Percentiles rank a stretch among this genome's conserved stretches.
These are phyloP conservation scores for Cossypha dichroa DNA, from an alignment of 2,797 vertebrate species.

Conservation along the genomic window DNA sequence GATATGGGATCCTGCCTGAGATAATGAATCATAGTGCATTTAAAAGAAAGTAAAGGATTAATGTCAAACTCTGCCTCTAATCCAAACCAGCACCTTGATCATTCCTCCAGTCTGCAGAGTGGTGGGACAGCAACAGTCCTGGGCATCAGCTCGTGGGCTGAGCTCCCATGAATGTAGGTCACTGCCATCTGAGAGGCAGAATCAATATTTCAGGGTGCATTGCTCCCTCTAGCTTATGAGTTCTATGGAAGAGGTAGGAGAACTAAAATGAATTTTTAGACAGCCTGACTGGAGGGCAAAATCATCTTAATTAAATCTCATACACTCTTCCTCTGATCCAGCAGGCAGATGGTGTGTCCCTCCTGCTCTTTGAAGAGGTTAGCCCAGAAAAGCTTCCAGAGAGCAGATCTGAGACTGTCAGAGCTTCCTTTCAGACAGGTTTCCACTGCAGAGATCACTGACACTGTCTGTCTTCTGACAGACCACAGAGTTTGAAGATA, in stretches of 20 bases:
- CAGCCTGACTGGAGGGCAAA: conserved; percentile 41
- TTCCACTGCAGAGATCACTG: not conserved
- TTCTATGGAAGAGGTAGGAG: not conserved
- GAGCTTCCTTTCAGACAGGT: not conserved
- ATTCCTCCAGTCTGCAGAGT: not conserved
- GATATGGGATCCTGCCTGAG: conserved; percentile 48
- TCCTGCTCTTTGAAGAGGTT: conserved; percentile 24
- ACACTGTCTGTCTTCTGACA: rapidly evolving
- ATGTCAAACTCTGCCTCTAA: not conserved
- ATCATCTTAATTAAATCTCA: conserved; percentile 44
- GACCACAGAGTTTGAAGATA: not conserved
- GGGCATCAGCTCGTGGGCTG: not conserved
- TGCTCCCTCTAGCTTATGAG: not conserved
- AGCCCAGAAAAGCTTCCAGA: not conserved
- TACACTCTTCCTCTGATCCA: conserved; percentile 24
- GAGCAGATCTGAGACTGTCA: not conserved
- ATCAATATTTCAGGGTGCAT: not conserved
- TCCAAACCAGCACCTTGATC: not conserved
- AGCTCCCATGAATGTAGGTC: not conserved
- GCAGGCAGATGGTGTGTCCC: conserved; percentile 12
- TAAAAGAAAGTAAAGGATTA: conserved; percentile 48
- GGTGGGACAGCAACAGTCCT: not conserved
- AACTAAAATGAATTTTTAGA: conserved; percentile 34
- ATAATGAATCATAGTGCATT: conserved; percentile 54
- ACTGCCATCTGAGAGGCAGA: not conserved